phyloP scores from a whole-genome alignment of 2,888 invertebrate species.

The Polietes domitor region DNA sequence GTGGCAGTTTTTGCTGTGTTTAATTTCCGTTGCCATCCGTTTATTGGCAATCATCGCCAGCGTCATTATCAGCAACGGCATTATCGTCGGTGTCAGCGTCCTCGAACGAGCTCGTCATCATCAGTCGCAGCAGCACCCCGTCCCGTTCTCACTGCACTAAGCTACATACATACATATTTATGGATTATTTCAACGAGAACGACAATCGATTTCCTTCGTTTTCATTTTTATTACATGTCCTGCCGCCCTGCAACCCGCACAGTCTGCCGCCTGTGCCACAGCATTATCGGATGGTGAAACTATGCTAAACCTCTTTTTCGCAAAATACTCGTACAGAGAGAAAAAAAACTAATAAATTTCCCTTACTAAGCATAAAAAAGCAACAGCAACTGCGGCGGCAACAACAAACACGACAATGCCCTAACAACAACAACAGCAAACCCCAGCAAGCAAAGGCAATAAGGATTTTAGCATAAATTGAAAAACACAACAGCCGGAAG shows the following conservation, averaged over 20 bases:
- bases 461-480: slow-evolving; percentile 35
- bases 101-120: slow-evolving; percentile 10
- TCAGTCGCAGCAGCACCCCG: neutral
- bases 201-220: slow-evolving; percentile 62
- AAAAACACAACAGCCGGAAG: slow-evolving; percentile 26
- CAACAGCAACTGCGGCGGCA: neutral
- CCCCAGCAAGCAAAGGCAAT: neutral
- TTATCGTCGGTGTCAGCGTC: neutral
- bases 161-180: slow-evolving; percentile 51
- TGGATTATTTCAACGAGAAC: slow-evolving; percentile 54
- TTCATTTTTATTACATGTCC: slow-evolving; percentile 45
- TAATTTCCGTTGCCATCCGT: slow-evolving; percentile 63
- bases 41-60: slow-evolving; percentile 47
- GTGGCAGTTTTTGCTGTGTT: slow-evolving; percentile 31
- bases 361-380: slow-evolving; percentile 40
- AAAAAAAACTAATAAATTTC: slow-evolving; percentile 56
- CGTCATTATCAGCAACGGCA: slow-evolving; percentile 29
- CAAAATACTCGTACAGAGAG: no score
- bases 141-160: neutral
- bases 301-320: slow-evolving; percentile 36
- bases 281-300: slow-evolving; percentile 24
- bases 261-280: neutral
- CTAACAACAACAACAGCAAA: neutral
- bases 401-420: neutral
- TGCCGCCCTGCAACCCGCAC: neutral